A percentile compares a stretch with the other conserved stretches of the same genome.
Conservation (phyloP, 2,888 invertebrate genomes). For the Agriopis leucophaearia region DNA sequence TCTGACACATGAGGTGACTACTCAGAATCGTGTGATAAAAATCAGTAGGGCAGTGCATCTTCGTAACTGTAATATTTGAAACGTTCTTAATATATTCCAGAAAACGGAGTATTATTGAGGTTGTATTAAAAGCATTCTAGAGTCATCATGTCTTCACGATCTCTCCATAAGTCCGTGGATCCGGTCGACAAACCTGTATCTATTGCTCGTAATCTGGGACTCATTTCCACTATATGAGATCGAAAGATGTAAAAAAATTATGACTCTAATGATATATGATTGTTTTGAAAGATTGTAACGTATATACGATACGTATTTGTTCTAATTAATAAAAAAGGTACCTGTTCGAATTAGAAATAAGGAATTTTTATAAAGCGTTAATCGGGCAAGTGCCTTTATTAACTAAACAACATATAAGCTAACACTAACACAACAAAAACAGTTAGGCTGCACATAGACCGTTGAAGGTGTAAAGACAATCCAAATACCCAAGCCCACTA, state of each 20-base stretch:
- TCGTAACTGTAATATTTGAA: not conserved
- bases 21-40: not conserved
- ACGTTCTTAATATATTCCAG: not conserved
- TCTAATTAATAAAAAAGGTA: not conserved
- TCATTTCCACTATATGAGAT: slow-evolving; percentile 39
- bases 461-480: too few species aligned
- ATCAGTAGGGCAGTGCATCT: not conserved
- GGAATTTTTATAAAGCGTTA: not conserved
- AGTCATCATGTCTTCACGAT: not conserved
- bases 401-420: too few species aligned
- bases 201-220: slow-evolving; percentile 59
- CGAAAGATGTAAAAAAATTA: slow-evolving; percentile 10
- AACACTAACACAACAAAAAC: too few species aligned
- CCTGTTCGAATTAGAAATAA: not conserved
- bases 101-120: not conserved
- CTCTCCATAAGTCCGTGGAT: slow-evolving; percentile 5
- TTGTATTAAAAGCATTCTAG: not conserved
- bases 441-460: too few species aligned
- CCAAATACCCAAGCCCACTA: too few species aligned
- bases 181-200: slow-evolving; percentile 62
- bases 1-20: not conserved
- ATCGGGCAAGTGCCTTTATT: too few species aligned
- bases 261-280: not conserved
- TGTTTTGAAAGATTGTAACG: not conserved
- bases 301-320: not conserved